These are phyloP conservation scores for Kryptolebias marmoratus DNA, from an alignment of 2,113 vertebrate species.

Conservation along the genomic window DNA sequence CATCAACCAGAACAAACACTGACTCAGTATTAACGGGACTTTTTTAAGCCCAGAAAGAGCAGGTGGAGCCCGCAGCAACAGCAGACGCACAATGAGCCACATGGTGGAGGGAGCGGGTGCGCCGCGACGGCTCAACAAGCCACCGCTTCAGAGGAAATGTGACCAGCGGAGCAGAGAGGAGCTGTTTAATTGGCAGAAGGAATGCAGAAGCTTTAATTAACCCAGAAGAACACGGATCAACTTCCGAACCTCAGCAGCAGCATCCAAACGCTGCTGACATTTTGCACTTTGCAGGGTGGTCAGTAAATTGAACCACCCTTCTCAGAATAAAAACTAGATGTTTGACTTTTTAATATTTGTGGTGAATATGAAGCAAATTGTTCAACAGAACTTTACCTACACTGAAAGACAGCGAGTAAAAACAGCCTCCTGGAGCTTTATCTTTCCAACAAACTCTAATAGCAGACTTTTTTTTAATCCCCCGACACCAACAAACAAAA, in stretches of 20 bases:
- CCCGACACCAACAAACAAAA: too few relatives aligned
- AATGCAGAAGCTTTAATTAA: slow-evolving; percentile 70
- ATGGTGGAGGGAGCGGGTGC: slow-evolving; percentile 41
- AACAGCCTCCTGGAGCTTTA: not conserved
- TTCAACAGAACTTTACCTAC: not conserved
- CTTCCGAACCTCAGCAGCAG: slow-evolving; percentile 50
- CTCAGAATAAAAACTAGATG: slow-evolving; percentile 36
- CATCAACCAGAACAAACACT: slow-evolving; percentile 48
- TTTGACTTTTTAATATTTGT: slow-evolving; percentile 56
- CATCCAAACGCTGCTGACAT: slow-evolving; percentile 62
- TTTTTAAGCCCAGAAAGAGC: slow-evolving; percentile 43
- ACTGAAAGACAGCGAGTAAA: not conserved
- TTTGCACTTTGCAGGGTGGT: slow-evolving; percentile 54
- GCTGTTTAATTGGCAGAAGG: slow-evolving; percentile 71
- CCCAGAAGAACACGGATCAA: slow-evolving; percentile 44
- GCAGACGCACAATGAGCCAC: slow-evolving; percentile 44
- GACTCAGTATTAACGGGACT: slow-evolving; percentile 48
- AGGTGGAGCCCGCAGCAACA: slow-evolving; percentile 24
- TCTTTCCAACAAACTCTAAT: too few relatives aligned
- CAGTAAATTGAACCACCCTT: slow-evolving; percentile 37
- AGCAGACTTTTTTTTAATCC: too few relatives aligned
- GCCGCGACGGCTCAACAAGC: slow-evolving; percentile 62
- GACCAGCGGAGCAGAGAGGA: slow-evolving; percentile 69
- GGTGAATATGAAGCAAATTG: slow-evolving; percentile 33
- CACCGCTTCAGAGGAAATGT: slow-evolving; percentile 55